Evolutionary conservation across 2,113 vertebrate species (phyloP), one percentile per base, ranked within the genome.

Genomic region (Lichenostomus cassidix): DNA sequence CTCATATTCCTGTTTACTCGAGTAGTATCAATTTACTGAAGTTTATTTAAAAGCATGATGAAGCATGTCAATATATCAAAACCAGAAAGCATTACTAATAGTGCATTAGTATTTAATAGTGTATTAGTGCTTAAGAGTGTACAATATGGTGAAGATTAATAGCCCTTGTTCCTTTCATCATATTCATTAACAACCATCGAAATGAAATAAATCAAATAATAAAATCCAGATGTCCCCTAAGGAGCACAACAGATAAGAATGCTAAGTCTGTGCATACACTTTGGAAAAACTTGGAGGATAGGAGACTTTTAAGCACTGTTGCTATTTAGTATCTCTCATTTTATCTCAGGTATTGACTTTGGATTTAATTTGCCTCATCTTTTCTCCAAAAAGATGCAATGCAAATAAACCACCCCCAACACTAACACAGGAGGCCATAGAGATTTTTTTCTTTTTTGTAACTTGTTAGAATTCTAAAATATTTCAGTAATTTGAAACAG

Each of bases 181-280:
- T 39, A 42, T 35, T 79, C 12, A 76, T 53, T 65, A 69, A 6
- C 6, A 79, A 22, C 9, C 5, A 53, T 14, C 25, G 62, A 19
- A 87, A 89, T 65, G 46, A 87, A 68, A 91, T n/a, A 69, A 83
- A 68, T 46, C 31, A 49, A 90, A 31, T 24, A 49, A 71, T 42
- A 73, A 87, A 68, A 82, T 78, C 17, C 39, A 63, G 11, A n/a
- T 62, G 19, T 76, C 3, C 14, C 3, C 25, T 17, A 19, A 81
- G 42, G n/a, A 92, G 6, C 16, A 74, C 13, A 68, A 31, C 4
- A 27, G 20, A 69, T 76, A 81, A 24, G 84, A 75, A 76, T 39
- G 17, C 12, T 80, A 80, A 90, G 70, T 68, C 22, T 1, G 1
- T 21, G 44, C 23, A 70, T 15, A 37, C 7, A 0, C 15, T 85